These are phyloP conservation scores for Scortum barcoo DNA, from an alignment of 2,113 vertebrate genomes.

Conservation along the genomic window DNA sequence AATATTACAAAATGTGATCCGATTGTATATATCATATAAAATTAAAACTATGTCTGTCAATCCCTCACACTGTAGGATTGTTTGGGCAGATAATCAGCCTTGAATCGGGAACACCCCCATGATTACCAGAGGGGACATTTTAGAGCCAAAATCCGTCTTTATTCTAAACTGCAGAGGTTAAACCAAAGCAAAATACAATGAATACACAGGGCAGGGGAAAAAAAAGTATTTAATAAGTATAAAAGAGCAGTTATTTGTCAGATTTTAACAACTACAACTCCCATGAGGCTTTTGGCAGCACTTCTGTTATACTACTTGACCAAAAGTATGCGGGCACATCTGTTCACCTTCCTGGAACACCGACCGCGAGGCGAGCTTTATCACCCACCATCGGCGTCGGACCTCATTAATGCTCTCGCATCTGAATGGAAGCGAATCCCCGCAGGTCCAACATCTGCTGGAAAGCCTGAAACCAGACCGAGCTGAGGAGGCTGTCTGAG, in stretches of 20 bases:
- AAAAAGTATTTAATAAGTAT: neutral
- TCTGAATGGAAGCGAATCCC: neutral
- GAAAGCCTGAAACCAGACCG: neutral
- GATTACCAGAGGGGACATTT: too few relatives aligned
- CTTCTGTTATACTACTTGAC: neutral
- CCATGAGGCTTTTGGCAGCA: neutral
- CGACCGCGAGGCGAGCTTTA: too few relatives aligned
- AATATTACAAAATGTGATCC: too few relatives aligned
- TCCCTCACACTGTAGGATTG: too few relatives aligned
- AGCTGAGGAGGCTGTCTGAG: neutral
- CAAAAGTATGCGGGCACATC: neutral
- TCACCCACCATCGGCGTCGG: neutral
- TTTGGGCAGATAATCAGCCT: too few relatives aligned
- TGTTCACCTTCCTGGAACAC: too few relatives aligned
- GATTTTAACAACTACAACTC: neutral
- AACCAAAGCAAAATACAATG: neutral
- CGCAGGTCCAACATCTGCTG: neutral
- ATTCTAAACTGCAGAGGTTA: neutral
- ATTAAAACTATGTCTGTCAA: too few relatives aligned
- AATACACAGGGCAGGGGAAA: neutral
- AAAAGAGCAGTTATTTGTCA: neutral
- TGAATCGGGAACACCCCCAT: too few relatives aligned
- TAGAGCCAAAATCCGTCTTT: too few relatives aligned
- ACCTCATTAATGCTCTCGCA: neutral
- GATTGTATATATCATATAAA: too few relatives aligned